phyloP scores from a whole-genome alignment of 37 sponge, comb jelly and placozoan species.

The Ianthella basta region DNA sequence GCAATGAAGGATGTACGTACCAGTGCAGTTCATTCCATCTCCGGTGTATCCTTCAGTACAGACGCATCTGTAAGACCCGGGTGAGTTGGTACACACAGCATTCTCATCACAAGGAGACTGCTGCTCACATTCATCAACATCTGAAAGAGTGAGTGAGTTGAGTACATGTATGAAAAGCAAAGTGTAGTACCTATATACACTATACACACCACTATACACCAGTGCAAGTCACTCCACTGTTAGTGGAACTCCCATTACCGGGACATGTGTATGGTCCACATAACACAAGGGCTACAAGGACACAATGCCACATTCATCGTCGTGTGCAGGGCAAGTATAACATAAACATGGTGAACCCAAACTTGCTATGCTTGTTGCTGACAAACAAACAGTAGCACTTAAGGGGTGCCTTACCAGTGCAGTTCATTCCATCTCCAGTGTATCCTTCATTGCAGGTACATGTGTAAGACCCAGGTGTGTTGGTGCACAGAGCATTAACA shows the following conservation, averaged over 20 bases:
- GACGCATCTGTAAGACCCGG: conserved; percentile 18
- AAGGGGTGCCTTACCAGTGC: conserved; percentile 32
- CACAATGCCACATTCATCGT: too few relatives aligned
- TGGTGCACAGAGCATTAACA: conserved; percentile 29
- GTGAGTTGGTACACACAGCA: conserved; percentile 29
- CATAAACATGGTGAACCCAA: too few relatives aligned
- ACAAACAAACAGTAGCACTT: too few relatives aligned
- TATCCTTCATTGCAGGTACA: conserved; percentile 55
- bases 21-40: conserved; percentile 21
- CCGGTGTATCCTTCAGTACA: conserved; percentile 38
- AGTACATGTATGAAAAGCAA: too few relatives aligned
- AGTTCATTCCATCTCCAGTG: conserved; percentile 17
- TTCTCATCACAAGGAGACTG: neutral
- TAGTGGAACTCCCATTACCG: too few relatives aligned
- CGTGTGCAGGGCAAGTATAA: too few relatives aligned
- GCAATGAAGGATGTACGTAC: neutral
- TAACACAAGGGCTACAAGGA: too few relatives aligned
- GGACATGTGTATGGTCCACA: too few relatives aligned
- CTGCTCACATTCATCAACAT: conserved; percentile 11
- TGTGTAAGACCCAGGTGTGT: conserved; percentile 33
- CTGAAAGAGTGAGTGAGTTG: neutral
- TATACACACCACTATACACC: too few relatives aligned
- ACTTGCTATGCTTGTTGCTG: too few relatives aligned
- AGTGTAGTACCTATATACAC: too few relatives aligned
- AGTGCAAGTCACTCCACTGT: too few relatives aligned